These are phyloP conservation scores for Phoebastria nigripes DNA, from an alignment of 2,797 vertebrate genomes.

Conservation along the genomic window DNA sequence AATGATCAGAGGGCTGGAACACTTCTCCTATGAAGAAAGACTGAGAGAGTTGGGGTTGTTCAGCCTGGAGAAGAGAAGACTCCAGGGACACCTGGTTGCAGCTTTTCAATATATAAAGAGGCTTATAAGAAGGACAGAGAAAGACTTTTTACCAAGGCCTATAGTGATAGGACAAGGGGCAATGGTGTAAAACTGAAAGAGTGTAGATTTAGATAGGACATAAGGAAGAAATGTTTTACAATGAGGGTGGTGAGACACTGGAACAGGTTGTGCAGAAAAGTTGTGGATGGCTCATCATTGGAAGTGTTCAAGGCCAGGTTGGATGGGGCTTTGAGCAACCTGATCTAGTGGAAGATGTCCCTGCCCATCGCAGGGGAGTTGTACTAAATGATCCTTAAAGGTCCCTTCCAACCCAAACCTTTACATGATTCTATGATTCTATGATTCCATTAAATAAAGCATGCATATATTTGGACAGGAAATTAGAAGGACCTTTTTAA, in stretches of 20 bases:
- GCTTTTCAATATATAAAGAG: neutral
- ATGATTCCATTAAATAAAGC: neutral
- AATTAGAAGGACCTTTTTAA: neutral
- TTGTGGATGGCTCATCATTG: neutral
- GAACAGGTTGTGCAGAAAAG: neutral
- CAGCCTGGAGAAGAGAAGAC: neutral
- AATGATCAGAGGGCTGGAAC: neutral
- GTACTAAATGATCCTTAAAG: neutral
- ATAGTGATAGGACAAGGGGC: neutral
- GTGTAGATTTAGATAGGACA: neutral
- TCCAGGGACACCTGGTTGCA: neutral
- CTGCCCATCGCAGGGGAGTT: rapidly evolving
- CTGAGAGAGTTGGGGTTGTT: neutral
- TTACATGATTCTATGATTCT: neutral
- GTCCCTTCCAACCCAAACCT: neutral
- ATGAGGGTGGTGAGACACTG: neutral
- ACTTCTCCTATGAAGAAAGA: neutral
- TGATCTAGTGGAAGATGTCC: neutral
- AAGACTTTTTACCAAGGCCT: neutral
- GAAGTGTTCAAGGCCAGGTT: neutral
- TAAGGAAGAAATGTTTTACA: neutral
- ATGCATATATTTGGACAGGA: neutral
- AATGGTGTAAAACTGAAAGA: neutral
- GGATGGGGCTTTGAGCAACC: neutral
- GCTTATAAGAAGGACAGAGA: neutral